phyloP scores from a whole-genome alignment of 2,888 invertebrate genomes.

The Leptopilina syphax region DNA sequence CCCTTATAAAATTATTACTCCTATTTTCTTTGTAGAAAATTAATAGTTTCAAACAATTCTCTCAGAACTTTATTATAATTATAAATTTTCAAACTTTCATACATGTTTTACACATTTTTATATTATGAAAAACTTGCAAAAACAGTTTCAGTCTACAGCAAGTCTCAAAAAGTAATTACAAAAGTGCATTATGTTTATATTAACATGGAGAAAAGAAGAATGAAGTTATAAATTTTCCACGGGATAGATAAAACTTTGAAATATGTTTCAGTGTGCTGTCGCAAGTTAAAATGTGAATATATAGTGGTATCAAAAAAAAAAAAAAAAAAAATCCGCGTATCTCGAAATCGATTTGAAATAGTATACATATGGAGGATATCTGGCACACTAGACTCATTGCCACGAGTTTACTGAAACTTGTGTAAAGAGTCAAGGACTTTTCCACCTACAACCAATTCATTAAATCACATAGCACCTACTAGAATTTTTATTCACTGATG shows the following conservation, averaged over 20 bases:
- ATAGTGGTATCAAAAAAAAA: not conserved
- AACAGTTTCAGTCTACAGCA: not conserved
- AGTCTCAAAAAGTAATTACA: not conserved
- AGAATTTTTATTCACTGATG: slow-evolving; percentile 4
- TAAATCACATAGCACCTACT: not conserved
- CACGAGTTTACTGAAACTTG: slow-evolving; percentile 37
- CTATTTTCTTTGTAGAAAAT: not conserved
- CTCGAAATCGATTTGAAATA: slow-evolving; percentile 29
- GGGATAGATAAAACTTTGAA: slow-evolving; percentile 1
- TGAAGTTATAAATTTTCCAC: slow-evolving; percentile 11
- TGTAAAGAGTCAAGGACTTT: slow-evolving; percentile 37
- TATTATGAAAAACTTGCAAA: not conserved
- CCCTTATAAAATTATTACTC: not conserved
- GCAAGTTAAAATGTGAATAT: slow-evolving; percentile 7
- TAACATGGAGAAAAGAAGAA: not conserved
- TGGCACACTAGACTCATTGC: slow-evolving; percentile 34
- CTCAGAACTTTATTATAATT: not conserved
- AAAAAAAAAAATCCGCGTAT: not conserved
- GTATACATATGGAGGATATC: slow-evolving; percentile 32
- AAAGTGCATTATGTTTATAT: not conserved
- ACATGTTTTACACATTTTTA: too few relatives aligned
- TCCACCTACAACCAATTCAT: slow-evolving; percentile 26
- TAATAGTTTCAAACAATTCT: not conserved
- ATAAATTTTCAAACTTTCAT: too few relatives aligned
- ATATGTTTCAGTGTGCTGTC: not conserved